Evolutionary conservation across 1,140 invertebrate species (phyloP).

Genomic region (Hyles euphorbiae): DNA sequence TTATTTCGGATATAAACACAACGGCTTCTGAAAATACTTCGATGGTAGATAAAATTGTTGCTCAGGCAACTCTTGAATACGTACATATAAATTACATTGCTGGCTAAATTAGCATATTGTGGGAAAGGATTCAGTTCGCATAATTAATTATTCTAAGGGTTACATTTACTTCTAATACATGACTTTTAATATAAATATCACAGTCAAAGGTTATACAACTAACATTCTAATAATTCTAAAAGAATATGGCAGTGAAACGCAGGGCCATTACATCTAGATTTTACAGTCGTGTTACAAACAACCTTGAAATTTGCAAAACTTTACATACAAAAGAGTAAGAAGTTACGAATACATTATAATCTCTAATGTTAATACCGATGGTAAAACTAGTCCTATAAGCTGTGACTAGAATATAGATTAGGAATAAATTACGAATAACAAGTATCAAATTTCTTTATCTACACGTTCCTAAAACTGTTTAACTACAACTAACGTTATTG

Average conservation of each 20-base stretch:
- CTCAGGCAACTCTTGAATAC: not conserved
- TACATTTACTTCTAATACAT: constrained; percentile 66
- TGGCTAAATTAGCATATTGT: constrained; percentile 3
- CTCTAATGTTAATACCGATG: constrained; percentile 12
- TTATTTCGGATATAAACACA: constrained; percentile 38
- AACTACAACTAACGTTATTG: not conserved
- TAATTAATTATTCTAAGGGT: constrained; percentile 34
- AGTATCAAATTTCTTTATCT: constrained; percentile 54
- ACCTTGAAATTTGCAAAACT: constrained; percentile 21
- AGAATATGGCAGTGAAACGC: constrained; percentile 66
- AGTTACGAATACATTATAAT: constrained; percentile 8
- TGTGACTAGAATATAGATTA: constrained; percentile 68
- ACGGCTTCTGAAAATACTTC: constrained; percentile 57
- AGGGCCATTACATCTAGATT: constrained; percentile 29
- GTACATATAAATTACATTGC: constrained; percentile 1
- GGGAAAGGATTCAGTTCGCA: constrained; percentile 7
- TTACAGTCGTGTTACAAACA: constrained; percentile 25
- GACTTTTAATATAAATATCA: constrained; percentile 72
- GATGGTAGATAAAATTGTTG: constrained; percentile 19
- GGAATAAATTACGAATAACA: constrained; percentile 59
- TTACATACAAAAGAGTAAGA: constrained; percentile 19
- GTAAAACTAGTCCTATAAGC: constrained; percentile 62
- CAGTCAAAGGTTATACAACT: constrained; percentile 71
- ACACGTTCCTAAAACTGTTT: constrained; percentile 24
- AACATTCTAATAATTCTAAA: constrained; percentile 53